Evolutionary conservation across 2,797 vertebrate genomes (phyloP).

Genomic region (Vespertilio murinus): DNA sequence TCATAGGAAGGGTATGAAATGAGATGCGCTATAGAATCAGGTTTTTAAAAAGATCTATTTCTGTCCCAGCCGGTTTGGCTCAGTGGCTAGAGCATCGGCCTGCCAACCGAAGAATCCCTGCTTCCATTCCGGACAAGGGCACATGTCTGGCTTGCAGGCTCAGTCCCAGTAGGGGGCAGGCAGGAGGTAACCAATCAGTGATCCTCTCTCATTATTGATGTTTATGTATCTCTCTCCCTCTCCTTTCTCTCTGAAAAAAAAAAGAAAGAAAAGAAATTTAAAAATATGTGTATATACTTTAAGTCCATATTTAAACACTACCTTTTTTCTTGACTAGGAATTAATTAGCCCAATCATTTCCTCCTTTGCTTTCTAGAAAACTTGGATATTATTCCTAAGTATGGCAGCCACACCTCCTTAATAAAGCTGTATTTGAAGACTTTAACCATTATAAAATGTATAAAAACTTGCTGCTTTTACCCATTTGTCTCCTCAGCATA

Average conservation of each 20-base stretch:
- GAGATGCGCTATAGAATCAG: not conserved
- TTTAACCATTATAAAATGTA: not conserved
- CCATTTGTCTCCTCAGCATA: not conserved
- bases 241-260: too few species aligned
- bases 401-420: not conserved
- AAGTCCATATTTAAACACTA: not conserved
- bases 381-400: not conserved
- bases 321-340: conserved; percentile 41
- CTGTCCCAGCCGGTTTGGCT: too few species aligned
- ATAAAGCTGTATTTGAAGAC: conserved; percentile 13
- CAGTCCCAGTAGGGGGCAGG: too few species aligned
- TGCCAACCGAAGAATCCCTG: too few species aligned
- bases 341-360: not conserved
- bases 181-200: too few species aligned
- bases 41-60: not conserved
- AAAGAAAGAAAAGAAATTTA: too few species aligned
- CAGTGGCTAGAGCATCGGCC: too few species aligned
- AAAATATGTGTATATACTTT: not conserved
- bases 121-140: too few species aligned
- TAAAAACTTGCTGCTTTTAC: not conserved
- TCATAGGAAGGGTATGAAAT: not conserved
- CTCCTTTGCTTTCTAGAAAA: conserved; percentile 15
- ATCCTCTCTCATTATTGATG: too few species aligned
- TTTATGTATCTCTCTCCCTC: too few species aligned
- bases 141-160: too few species aligned